These are phyloP conservation scores for Slavum lentiscoides DNA, from an alignment of 2,888 invertebrate species.

Conservation along the genomic window DNA sequence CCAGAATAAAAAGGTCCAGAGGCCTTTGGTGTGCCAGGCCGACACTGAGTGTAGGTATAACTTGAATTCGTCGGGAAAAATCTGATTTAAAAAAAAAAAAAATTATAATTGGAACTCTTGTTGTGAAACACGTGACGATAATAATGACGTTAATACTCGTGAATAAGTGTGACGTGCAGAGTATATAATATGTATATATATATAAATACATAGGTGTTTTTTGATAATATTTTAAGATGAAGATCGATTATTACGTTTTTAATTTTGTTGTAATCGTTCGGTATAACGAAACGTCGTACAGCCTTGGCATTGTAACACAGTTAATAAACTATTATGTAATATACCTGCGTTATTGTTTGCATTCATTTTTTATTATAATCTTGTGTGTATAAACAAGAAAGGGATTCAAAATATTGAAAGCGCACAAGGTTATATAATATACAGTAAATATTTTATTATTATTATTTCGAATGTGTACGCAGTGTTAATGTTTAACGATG, in stretches of 20 bases:
- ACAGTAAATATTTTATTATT: background rate
- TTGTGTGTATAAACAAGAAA: background rate
- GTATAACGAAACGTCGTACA: background rate
- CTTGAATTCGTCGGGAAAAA: constrained; percentile 1
- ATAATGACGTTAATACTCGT: background rate
- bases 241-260: background rate
- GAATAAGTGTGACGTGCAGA: background rate
- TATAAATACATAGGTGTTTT: no score
- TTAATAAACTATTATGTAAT: background rate
- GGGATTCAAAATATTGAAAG: background rate
- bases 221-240: no score
- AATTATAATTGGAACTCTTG: background rate
- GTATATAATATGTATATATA: background rate
- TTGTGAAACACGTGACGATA: background rate
- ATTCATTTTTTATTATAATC: background rate
- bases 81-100: background rate
- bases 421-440: constrained; percentile 18
- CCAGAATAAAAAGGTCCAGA: no score
- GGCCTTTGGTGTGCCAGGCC: no score
- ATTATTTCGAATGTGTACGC: background rate
- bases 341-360: background rate
- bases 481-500: background rate
- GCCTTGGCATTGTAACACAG: constrained; percentile 16
- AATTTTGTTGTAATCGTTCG: background rate
- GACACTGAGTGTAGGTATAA: no score